Base-by-base conservation (phyloP, 2,888 invertebrate species). In the Cantharis rufa region DNA sequence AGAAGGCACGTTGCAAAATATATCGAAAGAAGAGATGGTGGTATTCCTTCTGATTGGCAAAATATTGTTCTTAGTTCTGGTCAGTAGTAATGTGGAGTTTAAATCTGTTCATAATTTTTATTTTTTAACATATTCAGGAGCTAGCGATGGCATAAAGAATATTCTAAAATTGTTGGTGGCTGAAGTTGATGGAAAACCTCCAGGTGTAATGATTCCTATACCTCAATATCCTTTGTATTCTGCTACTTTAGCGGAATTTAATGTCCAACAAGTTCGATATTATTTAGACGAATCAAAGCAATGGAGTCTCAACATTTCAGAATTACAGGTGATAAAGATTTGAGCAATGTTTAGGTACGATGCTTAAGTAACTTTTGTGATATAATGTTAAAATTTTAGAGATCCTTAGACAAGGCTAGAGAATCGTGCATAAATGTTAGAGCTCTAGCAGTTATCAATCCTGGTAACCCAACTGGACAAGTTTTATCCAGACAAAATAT, bases 1-100 rank as follows among this genome's bases (percentile, higher is more conserved):
- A 92, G 98, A 5, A 92, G 92, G 69, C 94, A 97, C 88, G 94
- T 94, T 18, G 95, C 97, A 0, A 89, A 92, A 75, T 98, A 94
- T 89, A 98, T 98, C 84, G 88, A 91, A 85, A 88, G 91, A 15
- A 93, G 98, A 74, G 97, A 98, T 88, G 90, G 91, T 78, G 90
- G 91, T 77, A 85, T 92, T 69, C 91, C 93, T 0, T 86, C 91
- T 63, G 89, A 93, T 86, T 93, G 93, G 88, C 89, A 92, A 81
- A 92, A 97, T 87, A 90, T 98, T 75, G 92, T 95, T 83, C 90
- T 98, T 24, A 93, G 94, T 15, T 94, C 93, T 24, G 98, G 93
- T 72, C 3, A 18, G 62, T 24, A 24, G 10, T 62, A 61, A 15
- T 27, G 18, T 11, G 10, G 5, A 32, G 10, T 48, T 48, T 18